Evolutionary conservation across 2,888 invertebrate genomes (phyloP).

Genomic region (Hyposoter dolosus): DNA sequence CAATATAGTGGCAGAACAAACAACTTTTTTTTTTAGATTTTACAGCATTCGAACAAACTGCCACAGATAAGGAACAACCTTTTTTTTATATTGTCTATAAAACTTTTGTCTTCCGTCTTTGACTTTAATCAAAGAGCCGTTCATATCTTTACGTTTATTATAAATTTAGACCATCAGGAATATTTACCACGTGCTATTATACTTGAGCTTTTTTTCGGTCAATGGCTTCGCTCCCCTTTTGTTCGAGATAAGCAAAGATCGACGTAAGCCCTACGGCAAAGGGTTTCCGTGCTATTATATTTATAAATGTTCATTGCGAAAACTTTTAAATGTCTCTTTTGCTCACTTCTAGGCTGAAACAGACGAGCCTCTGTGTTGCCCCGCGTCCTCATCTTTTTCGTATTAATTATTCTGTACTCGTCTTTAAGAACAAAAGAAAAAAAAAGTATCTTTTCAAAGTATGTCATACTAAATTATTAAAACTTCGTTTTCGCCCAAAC

Average conservation of each 20-base stretch:
- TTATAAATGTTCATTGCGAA: slow-evolving; percentile 35
- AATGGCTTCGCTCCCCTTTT: slow-evolving; percentile 10
- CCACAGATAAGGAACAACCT: not conserved
- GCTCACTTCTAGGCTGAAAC: not conserved
- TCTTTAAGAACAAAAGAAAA: not conserved
- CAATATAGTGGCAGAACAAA: slow-evolving; percentile 6
- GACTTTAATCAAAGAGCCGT: not conserved
- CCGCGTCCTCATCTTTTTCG: not conserved
- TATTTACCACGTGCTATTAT: slow-evolving; percentile 13
- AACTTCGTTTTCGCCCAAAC: not conserved
- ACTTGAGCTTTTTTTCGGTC: not conserved
- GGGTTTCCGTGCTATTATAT: slow-evolving; percentile 17
- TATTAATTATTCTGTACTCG: not conserved
- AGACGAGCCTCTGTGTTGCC: not conserved
- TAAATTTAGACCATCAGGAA: not conserved
- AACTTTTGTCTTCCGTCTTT: not conserved
- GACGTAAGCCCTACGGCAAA: slow-evolving; percentile 39
- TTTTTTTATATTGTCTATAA: not conserved
- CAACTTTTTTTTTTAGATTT: slow-evolving; percentile 1
- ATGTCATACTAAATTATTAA: not conserved
- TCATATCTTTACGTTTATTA: not conserved
- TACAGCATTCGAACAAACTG: not conserved
- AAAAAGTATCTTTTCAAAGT: not conserved
- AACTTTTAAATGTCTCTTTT: slow-evolving; percentile 22
- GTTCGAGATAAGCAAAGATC: slow-evolving; percentile 46